Evolutionary conservation across 2,797 vertebrate genomes (phyloP), one percentile per base, ranked within the genome.

Genomic region (Thripadectes ignobilis): DNA sequence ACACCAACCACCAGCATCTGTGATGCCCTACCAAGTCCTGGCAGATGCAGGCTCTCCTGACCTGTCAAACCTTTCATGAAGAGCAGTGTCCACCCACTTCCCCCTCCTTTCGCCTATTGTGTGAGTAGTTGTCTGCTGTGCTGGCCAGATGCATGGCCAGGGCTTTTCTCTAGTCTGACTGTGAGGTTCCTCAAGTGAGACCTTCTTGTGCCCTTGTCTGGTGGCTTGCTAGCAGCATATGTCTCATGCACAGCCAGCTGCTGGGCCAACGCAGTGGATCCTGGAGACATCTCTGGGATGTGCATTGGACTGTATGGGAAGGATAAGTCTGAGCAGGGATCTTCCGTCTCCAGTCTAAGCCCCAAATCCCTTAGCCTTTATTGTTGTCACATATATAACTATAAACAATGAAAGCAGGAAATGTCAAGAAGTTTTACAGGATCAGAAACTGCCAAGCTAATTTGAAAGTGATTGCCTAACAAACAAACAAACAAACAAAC

Each of bases 141-240:
- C 36, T 39, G 48, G 9, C 8, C 24, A 21, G 2, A 9, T 58
- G 38, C 0, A 0, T 32, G n/a, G 14, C 9, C 74, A 30, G 51
- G 27, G 22, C 2, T 81, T 65, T 63, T 66, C 65, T 24, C 4
- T 38, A 67, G 11, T 36, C 62, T 61, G 41, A 21, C 39, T 62
- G 12, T 19, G 36, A 63, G 19, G 20, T 46, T 19, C 5, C 57
- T 24, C 1, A 1, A 8, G 17, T 5, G 36, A 69, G 16, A 77
- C 16, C 38, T 71, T 52, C 19, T 4, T 0, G 0, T 41, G 7
- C 3, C 36, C 3, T 14, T 58, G 26, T 23, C 18, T 74, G 36
- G 39, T 59, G 52, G 12, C 2, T 48, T n/a, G 8, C 27, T 36
- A 3, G 11, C 54, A 80, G n/a, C 27, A 3, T 8, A 12, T 21